Conservation (phyloP, 2,113 vertebrate species). For the Megalops atlanticus region DNA sequence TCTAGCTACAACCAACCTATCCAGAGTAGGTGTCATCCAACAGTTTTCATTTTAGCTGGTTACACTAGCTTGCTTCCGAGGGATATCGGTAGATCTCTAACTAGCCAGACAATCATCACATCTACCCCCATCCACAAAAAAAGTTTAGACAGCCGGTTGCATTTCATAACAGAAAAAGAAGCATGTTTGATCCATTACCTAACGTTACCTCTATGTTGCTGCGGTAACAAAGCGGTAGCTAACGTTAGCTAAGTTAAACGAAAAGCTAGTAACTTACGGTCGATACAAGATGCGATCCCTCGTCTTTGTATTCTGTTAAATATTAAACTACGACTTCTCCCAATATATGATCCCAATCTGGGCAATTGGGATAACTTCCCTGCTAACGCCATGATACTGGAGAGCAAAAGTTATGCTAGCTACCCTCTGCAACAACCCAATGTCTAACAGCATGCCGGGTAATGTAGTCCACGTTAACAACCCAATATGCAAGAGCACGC, state of each 20-base stretch:
- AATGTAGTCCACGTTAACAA: slow-evolving; percentile 64
- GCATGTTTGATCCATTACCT: not conserved
- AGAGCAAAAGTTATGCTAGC: not conserved
- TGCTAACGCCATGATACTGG: slow-evolving; percentile 61
- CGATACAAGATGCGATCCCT: slow-evolving; percentile 68
- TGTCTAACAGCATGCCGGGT: slow-evolving; percentile 33
- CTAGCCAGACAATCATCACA: not conserved
- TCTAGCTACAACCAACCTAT: too few relatives aligned
- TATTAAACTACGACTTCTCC: slow-evolving; percentile 47
- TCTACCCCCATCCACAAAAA: too few relatives aligned
- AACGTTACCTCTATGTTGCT: not conserved
- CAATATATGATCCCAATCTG: slow-evolving; percentile 47
- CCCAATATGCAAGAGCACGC: too few relatives aligned
- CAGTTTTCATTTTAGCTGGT: not conserved
- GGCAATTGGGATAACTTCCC: slow-evolving; percentile 44
- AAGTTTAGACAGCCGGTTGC: not conserved
- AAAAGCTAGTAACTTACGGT: slow-evolving; percentile 61
- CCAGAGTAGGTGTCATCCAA: too few relatives aligned
- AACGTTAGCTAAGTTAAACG: not conserved
- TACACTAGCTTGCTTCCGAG: not conserved
- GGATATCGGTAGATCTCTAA: not conserved
- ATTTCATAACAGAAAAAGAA: not conserved
- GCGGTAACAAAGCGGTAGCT: too few relatives aligned
- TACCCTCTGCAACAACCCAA: slow-evolving; percentile 11
- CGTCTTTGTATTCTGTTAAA: slow-evolving; percentile 48